Percentiles rank a stretch among this genome's conserved stretches.
Conservation (phyloP, 2,113 vertebrate genomes). For the Gavialis gangeticus region DNA sequence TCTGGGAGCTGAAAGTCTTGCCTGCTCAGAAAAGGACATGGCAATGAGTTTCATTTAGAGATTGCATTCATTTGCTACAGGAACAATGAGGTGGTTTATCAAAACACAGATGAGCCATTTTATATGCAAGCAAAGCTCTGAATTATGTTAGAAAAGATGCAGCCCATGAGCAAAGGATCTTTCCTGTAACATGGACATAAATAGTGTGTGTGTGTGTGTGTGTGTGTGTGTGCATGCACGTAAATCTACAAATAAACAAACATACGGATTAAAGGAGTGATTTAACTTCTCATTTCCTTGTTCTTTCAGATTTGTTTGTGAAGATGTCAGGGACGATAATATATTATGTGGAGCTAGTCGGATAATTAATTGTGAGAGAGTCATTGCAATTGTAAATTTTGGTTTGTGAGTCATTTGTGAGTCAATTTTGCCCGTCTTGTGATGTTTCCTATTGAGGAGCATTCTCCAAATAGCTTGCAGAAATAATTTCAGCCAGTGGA, state of each 20-base stretch:
- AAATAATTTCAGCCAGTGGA: background rate
- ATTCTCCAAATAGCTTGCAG: background rate
- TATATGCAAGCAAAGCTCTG: slow-evolving; percentile 66
- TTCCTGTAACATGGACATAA: slow-evolving; percentile 70
- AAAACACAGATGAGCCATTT: slow-evolving; percentile 76
- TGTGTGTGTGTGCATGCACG: background rate
- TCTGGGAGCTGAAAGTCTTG: slow-evolving; percentile 50
- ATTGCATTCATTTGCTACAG: slow-evolving; percentile 58
- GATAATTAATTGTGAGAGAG: slow-evolving; percentile 69
- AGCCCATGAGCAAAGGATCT: slow-evolving; percentile 42
- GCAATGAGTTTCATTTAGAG: slow-evolving; percentile 72
- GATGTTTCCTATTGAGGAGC: slow-evolving; percentile 49
- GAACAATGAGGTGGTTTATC: slow-evolving; percentile 75
- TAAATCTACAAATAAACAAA: background rate
- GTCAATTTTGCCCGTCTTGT: slow-evolving; percentile 9
- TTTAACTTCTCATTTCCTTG: slow-evolving; percentile 70
- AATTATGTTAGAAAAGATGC: slow-evolving; percentile 60
- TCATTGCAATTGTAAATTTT: background rate
- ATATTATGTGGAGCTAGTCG: background rate
- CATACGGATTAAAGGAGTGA: slow-evolving; percentile 61
- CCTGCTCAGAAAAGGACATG: slow-evolving; percentile 48
- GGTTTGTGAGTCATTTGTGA: slow-evolving; percentile 43
- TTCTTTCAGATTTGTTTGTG: slow-evolving; percentile 57
- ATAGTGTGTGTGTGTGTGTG: background rate
- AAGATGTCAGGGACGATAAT: slow-evolving; percentile 62